Conservation (phyloP, 2,113 vertebrate genomes). For the Plecotus auritus region DNA sequence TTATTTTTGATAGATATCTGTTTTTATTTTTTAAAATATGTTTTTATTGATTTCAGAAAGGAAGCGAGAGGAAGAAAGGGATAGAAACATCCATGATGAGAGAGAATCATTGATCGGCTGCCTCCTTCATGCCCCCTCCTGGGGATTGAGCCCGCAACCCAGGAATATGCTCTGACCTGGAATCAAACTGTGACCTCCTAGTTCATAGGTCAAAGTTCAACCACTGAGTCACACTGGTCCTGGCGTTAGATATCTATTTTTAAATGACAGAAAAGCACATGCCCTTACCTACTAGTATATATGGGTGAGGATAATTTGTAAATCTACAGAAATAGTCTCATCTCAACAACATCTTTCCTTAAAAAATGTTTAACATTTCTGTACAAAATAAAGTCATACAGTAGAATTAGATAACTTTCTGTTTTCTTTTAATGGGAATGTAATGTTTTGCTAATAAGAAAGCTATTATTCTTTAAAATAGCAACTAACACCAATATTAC, state of each 20-base stretch:
- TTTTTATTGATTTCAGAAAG: too few relatives aligned
- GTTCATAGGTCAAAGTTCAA: too few relatives aligned
- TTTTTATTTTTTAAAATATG: too few relatives aligned
- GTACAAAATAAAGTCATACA: conserved; percentile 3
- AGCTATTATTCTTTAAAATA: conserved; percentile 26
- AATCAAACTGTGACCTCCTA: too few relatives aligned
- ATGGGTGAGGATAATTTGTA: conserved; percentile 54
- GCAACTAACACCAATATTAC: neutral
- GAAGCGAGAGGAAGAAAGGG: too few relatives aligned
- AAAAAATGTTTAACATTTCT: conserved; percentile 20
- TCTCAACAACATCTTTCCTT: neutral
- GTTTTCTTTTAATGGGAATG: neutral
- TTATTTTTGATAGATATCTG: conserved; percentile 43
- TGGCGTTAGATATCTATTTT: neutral
- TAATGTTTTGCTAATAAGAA: neutral
- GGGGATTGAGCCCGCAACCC: too few relatives aligned
- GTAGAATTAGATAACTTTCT: neutral
- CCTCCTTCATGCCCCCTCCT: too few relatives aligned
- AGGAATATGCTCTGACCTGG: too few relatives aligned
- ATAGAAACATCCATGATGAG: too few relatives aligned
- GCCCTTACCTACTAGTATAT: neutral
- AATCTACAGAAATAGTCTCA: conserved; percentile 48
- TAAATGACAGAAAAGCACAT: conserved; percentile 54
- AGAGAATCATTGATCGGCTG: too few relatives aligned
- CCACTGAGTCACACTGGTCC: too few relatives aligned